Evolutionary conservation across 2,888 invertebrate species (phyloP).

Genomic region (Empis stercorea): DNA sequence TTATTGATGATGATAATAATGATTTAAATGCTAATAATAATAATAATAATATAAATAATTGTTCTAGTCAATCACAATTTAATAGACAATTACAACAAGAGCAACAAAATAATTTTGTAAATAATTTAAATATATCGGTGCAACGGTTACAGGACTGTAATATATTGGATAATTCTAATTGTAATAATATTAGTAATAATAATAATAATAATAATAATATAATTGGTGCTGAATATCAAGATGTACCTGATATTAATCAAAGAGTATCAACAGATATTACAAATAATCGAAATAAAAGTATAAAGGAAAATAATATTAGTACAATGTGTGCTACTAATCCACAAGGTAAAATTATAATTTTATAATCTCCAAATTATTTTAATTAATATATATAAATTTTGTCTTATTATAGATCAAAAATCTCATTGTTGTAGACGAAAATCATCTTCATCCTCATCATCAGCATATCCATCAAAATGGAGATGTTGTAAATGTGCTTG

Average conservation of each 20-base stretch:
- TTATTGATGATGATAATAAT: constrained; percentile 8
- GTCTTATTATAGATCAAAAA: constrained; percentile 14
- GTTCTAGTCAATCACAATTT: background rate
- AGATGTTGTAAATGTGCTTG: constrained; percentile 30
- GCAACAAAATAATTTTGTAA: background rate
- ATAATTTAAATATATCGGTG: constrained; percentile 11
- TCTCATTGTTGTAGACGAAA: constrained; percentile 27
- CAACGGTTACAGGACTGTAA: constrained; percentile 8
- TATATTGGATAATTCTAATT: constrained; percentile 5
- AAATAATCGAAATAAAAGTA: constrained; percentile 10
- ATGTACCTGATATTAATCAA: background rate
- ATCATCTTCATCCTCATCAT: constrained; percentile 11
- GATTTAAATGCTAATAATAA: constrained; percentile 1
- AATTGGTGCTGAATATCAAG: background rate
- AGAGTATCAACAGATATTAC: background rate
- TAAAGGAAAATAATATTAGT: constrained; percentile 6
- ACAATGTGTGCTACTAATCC: constrained; percentile 10
- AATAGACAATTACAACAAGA: too few relatives aligned
- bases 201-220: constrained; percentile 7
- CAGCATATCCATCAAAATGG: constrained; percentile 17
- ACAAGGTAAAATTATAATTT: constrained; percentile 16
- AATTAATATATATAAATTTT: background rate
- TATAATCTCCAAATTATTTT: background rate
- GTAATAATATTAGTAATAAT: constrained; percentile 4
- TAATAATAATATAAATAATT: constrained; percentile 3